A percentile compares a stretch with the other conserved stretches of the same genome.
phyloP scores from a whole-genome alignment of 2,888 invertebrate genomes.

The Dicycla oo region DNA sequence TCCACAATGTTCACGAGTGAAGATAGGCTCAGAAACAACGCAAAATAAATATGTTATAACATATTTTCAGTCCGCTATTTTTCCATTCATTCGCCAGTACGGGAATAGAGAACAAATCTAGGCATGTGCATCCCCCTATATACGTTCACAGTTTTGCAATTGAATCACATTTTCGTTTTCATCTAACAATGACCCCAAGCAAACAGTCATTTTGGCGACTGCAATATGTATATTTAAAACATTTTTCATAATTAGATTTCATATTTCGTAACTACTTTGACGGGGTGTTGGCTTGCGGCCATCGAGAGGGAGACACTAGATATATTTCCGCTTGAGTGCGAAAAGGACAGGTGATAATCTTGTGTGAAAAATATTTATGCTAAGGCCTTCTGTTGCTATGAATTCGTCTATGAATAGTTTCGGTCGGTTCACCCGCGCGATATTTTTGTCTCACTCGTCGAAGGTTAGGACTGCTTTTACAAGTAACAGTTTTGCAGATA shows the following conservation, averaged over 20 bases:
- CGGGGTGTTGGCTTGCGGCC: conserved; percentile 82
- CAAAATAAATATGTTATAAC: not conserved
- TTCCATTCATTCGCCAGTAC: conserved; percentile 44
- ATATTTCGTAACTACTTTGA: conserved; percentile 87
- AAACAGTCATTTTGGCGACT: conserved; percentile 55
- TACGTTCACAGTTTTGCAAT: conserved; percentile 21
- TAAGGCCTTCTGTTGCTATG: conserved; percentile 87
- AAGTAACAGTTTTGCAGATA: conserved; percentile 56
- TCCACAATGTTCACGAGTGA: not conserved
- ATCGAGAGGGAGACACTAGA: conserved; percentile 80
- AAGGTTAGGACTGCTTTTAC: conserved; percentile 81
- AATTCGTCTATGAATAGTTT: conserved; percentile 85
- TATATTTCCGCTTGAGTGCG: conserved; percentile 80
- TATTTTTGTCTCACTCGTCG: conserved; percentile 82
- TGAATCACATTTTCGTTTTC: conserved; percentile 47
- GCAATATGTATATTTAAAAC: conserved; percentile 73
- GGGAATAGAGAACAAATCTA: conserved; percentile 29
- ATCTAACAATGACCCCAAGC: conserved; percentile 64
- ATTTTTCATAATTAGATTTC: conserved; percentile 85
- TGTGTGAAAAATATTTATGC: conserved; percentile 90
- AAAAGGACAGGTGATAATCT: conserved; percentile 86
- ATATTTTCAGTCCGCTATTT: not conserved
- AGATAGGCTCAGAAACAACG: not conserved
- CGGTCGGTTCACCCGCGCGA: conserved; percentile 76
- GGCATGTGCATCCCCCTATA: not conserved